A percentile compares a stretch with the other conserved stretches of the same genome.
Evolutionary conservation across 2,113 vertebrate genomes (phyloP).

Genomic region (Scytalopus superciliaris): DNA sequence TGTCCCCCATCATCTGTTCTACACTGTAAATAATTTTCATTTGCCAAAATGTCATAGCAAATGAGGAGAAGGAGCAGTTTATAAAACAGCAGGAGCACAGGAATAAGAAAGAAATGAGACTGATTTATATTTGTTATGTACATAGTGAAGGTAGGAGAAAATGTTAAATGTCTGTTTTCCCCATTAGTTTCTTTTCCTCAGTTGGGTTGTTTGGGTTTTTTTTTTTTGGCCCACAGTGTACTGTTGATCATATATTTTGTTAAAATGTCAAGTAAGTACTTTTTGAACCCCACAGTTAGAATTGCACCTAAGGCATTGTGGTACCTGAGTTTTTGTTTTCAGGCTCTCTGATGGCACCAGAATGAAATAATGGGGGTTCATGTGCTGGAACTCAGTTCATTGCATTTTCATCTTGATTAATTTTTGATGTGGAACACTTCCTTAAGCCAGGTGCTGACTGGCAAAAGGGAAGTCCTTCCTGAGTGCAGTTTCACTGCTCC

Average conservation of each 20-base stretch:
- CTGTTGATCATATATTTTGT: not conserved
- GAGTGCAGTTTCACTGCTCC: not conserved
- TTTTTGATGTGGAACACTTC: constrained; percentile 29
- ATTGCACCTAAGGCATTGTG: not conserved
- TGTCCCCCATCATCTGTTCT: not conserved
- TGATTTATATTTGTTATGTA: constrained; percentile 39
- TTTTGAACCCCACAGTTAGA: not conserved
- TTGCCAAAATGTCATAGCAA: constrained; percentile 42
- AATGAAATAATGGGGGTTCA: not conserved
- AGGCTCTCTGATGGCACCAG: constrained; percentile 15
- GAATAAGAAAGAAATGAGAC: constrained; percentile 18
- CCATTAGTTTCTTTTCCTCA: constrained; percentile 22
- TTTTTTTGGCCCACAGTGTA: not conserved
- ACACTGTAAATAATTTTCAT: constrained; percentile 30
- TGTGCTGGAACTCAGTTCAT: not conserved
- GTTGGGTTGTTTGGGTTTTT: not conserved
- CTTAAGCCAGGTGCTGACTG: not conserved
- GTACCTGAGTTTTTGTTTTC: not conserved
- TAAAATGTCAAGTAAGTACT: not conserved
- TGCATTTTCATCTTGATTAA: constrained; percentile 16
- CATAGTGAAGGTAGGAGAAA: not conserved
- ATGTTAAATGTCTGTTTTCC: constrained; percentile 31
- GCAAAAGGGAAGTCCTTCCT: not conserved
- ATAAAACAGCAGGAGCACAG: constrained; percentile 59
- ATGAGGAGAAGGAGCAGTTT: constrained; percentile 56